Conservation (phyloP, 2,797 vertebrate species). For the Sebastes variabilis region DNA sequence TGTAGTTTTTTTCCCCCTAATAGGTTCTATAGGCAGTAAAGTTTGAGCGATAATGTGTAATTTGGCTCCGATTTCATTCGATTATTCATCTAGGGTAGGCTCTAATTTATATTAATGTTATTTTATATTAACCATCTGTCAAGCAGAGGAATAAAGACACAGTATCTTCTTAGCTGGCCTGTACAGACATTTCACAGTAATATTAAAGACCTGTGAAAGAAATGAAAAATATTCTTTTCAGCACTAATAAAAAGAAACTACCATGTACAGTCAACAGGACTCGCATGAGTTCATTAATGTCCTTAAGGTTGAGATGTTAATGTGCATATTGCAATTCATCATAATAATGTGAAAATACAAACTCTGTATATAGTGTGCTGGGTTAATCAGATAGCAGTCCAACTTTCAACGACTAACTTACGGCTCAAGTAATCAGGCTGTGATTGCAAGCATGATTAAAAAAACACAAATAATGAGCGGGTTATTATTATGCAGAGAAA, state of each 20-base stretch:
- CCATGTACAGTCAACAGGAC: not conserved
- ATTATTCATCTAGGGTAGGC: constrained; percentile 12
- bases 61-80: constrained; percentile 33
- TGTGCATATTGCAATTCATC: not conserved
- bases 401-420: constrained; percentile 5
- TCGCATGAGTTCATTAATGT: constrained; percentile 2
- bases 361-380: not conserved
- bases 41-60: constrained; percentile 7
- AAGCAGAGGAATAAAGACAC: not conserved
- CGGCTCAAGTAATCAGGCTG: constrained; percentile 39
- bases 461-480: constrained; percentile 37
- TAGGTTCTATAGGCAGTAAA: not conserved
- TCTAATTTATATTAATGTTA: constrained; percentile 33
- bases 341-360: constrained; percentile 21
- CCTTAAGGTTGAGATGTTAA: not conserved
- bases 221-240: constrained; percentile 19
- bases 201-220: not conserved
- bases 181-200: not conserved
- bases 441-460: constrained; percentile 43
- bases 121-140: constrained; percentile 16
- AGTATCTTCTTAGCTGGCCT: not conserved
- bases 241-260: not conserved
- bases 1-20: not conserved
- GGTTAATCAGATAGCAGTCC: constrained; percentile 37
- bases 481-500: constrained; percentile 33